Percentiles rank a stretch among this genome's conserved stretches.
Evolutionary conservation across 2,888 invertebrate species (phyloP).

Genomic region (Polydrusus pterygomalis): DNA sequence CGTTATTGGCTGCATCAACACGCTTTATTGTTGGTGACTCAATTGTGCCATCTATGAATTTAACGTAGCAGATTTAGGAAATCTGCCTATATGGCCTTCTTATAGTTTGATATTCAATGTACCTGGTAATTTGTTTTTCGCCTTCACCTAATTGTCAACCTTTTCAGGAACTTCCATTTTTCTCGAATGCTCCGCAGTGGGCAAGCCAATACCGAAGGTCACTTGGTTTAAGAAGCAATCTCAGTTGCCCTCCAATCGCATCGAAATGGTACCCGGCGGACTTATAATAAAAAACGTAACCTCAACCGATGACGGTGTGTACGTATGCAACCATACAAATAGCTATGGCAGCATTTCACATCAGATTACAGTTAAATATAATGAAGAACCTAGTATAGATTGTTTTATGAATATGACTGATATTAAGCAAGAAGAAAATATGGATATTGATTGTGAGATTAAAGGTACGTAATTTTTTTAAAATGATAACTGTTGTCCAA

Average conservation of each 20-base stretch:
- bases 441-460: slow-evolving; percentile 76
- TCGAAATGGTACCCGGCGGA: slow-evolving; percentile 75
- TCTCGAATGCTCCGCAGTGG: slow-evolving; percentile 82
- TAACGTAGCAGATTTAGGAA: too few species aligned
- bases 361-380: slow-evolving; percentile 74
- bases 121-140: too few species aligned
- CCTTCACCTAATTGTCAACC: not conserved
- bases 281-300: slow-evolving; percentile 77
- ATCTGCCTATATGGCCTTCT: too few species aligned
- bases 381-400: slow-evolving; percentile 73
- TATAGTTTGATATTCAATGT: too few species aligned
- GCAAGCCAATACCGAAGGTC: slow-evolving; percentile 80
- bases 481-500: not conserved
- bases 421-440: slow-evolving; percentile 73
- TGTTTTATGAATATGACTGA: slow-evolving; percentile 69
- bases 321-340: slow-evolving; percentile 85
- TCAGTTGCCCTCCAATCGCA: slow-evolving; percentile 73
- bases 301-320: slow-evolving; percentile 82
- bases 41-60: too few species aligned
- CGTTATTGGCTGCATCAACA: too few species aligned
- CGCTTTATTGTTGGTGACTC: too few species aligned
- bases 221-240: slow-evolving; percentile 80
- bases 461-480: slow-evolving; percentile 72
- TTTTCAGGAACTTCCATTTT: slow-evolving; percentile 77
- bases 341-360: slow-evolving; percentile 72